Evolutionary conservation across 2,113 vertebrate species (phyloP).

Genomic region (Hypomesus transpacificus): DNA sequence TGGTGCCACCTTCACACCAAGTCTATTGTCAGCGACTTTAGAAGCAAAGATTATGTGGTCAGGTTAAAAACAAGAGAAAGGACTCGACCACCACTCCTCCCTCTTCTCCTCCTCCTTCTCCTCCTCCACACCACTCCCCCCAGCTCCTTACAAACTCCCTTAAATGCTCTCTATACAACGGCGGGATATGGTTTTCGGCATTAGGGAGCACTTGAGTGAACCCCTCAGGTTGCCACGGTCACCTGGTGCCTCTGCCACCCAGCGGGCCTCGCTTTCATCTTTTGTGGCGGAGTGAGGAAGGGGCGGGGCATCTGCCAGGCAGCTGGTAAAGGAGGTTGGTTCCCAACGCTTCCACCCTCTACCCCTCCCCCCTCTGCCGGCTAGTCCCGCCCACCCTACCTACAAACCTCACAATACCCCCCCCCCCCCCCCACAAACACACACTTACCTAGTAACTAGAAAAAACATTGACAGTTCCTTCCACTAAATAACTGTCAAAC

Average conservation of each 20-base stretch:
- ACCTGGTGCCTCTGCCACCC: conserved; percentile 71
- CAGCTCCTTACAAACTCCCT: conserved; percentile 35
- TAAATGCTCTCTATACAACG: conserved; percentile 57
- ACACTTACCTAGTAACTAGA: not conserved
- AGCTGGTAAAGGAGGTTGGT: conserved; percentile 63
- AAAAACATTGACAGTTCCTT: not conserved
- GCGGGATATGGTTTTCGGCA: conserved; percentile 57
- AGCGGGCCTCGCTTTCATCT: conserved; percentile 72
- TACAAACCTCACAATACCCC: conserved; percentile 20
- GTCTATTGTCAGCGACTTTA: conserved; percentile 59
- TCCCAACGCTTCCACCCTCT: conserved; percentile 38
- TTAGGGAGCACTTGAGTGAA: conserved; percentile 47
- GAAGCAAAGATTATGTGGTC: conserved; percentile 69
- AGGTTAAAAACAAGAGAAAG: conserved; percentile 57
- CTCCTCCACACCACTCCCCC: conserved; percentile 2
- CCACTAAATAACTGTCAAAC: not conserved
- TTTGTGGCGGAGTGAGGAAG: conserved; percentile 58
- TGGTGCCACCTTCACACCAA: conserved; percentile 66
- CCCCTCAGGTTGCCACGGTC: conserved; percentile 70
- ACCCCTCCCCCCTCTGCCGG: not conserved
- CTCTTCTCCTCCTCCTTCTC: not conserved
- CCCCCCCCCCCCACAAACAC: not conserved
- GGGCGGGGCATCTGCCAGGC: conserved; percentile 53
- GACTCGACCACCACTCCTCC: conserved; percentile 16
- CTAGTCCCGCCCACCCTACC: conserved; percentile 28